A percentile compares a stretch with the other conserved stretches of the same genome.
phyloP scores from a whole-genome alignment of 30 jellyfish, hydroid and myxozoan species.

The Sanderia malayensis region DNA sequence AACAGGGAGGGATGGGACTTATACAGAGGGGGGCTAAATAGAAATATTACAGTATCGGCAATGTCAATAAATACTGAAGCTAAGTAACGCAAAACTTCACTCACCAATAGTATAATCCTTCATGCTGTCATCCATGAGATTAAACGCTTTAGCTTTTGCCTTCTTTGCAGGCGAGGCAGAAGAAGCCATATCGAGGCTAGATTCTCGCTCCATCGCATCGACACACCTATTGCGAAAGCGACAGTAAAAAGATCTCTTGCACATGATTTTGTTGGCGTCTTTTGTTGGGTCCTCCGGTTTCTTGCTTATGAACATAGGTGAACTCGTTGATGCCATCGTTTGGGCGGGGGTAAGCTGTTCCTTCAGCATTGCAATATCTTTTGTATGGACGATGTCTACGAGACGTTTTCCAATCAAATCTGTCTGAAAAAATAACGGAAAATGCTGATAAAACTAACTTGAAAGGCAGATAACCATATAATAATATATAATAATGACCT shows the following conservation, averaged over 20 bases:
- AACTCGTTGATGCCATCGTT: conserved; percentile 14
- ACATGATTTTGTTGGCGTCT: conserved; percentile 7
- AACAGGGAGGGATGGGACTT: too few relatives aligned
- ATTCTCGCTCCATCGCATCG: not conserved
- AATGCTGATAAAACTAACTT: too few relatives aligned
- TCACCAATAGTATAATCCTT: conserved; percentile 32
- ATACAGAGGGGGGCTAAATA: too few relatives aligned
- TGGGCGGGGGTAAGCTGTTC: conserved; percentile 57
- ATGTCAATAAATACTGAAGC: too few relatives aligned
- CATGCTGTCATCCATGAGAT: conserved; percentile 13
- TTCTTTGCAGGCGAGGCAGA: not conserved
- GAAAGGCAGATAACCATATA: too few relatives aligned
- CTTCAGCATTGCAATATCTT: conserved; percentile 41
- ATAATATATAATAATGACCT: too few relatives aligned
- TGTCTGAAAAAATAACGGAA: conserved; percentile 27
- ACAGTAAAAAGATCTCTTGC: conserved; percentile 53
- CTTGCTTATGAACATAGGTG: conserved; percentile 33
- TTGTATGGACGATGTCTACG: conserved; percentile 40
- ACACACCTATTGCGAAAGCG: conserved; percentile 55
- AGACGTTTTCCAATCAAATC: conserved; percentile 61
- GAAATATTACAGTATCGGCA: too few relatives aligned
- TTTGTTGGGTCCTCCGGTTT: conserved; percentile 18
- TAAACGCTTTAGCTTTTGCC: conserved; percentile 21
- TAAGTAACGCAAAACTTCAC: too few relatives aligned
- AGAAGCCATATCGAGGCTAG: not conserved